phyloP scores from a whole-genome alignment of 2,888 invertebrate species.

The Drosophila dives region DNA sequence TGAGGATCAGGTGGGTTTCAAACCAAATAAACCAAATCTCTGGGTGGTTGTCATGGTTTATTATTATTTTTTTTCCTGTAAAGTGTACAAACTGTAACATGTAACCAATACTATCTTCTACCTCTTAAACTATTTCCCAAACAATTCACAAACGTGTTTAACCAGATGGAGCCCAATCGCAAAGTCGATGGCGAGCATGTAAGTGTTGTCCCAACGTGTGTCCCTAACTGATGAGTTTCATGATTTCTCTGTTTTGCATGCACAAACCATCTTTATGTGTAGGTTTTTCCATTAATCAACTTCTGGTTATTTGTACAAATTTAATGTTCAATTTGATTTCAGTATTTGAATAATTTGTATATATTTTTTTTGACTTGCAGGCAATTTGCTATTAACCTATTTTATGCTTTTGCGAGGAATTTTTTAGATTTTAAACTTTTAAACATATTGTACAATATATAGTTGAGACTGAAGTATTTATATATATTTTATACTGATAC shows the following conservation, averaged over 20 bases:
- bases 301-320: background rate
- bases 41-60: background rate
- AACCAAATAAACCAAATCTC: background rate
- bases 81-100: conserved; percentile 15
- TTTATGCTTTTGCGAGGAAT: background rate
- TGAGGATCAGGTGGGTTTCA: conserved; percentile 94
- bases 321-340: background rate
- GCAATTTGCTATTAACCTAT: background rate
- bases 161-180: conserved; percentile 93
- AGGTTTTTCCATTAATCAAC: background rate
- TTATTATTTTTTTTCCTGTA: background rate
- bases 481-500: no score
- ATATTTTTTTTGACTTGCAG: background rate
- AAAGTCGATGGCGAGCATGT: conserved; percentile 92
- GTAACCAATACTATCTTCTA: conserved; percentile 28
- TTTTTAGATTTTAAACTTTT: background rate
- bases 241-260: conserved; percentile 25
- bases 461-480: background rate
- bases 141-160: conserved; percentile 26
- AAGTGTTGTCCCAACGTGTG: conserved; percentile 85
- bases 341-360: background rate
- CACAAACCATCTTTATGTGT: background rate
- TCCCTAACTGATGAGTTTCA: conserved; percentile 1
- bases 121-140: conserved; percentile 24
- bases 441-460: background rate